Percentiles rank a stretch among this genome's conserved stretches.
These are phyloP conservation scores for Amphipoea lucens DNA, from an alignment of 2,888 invertebrate species.

Conservation along the genomic window DNA sequence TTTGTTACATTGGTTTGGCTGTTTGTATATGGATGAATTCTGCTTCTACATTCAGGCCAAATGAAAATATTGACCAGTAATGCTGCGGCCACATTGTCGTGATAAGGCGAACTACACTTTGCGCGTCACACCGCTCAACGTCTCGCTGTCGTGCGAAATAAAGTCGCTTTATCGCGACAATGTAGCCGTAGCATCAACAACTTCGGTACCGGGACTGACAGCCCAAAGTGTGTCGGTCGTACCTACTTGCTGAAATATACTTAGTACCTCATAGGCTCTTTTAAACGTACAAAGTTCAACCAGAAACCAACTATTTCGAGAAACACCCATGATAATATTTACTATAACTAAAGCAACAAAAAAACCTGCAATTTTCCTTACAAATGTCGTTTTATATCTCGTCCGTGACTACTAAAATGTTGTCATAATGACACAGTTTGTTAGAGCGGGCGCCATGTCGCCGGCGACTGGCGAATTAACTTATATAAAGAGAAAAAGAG, in stretches of 20 bases:
- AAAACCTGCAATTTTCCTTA: conserved; percentile 21
- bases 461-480: conserved; percentile 52
- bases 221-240: not conserved
- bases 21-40: not conserved
- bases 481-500: conserved; percentile 52
- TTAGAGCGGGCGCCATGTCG: conserved; percentile 55
- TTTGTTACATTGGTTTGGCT: not conserved
- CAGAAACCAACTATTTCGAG: not conserved
- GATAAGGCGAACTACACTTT: not conserved
- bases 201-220: not conserved
- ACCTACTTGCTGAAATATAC: too few relatives aligned
- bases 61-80: not conserved
- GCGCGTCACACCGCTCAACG: too few relatives aligned
- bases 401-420: conserved; percentile 32
- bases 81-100: not conserved
- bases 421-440: conserved; percentile 50
- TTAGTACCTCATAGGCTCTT: too few relatives aligned
- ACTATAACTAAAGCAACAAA: not conserved
- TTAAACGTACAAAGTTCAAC: not conserved
- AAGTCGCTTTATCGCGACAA: not conserved
- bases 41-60: not conserved
- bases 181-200: not conserved
- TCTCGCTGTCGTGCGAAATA: too few relatives aligned
- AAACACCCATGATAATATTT: not conserved
- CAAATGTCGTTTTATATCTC: conserved; percentile 35